Conservation (phyloP, 2,797 vertebrate species). For the Acanthopagrus latus region DNA sequence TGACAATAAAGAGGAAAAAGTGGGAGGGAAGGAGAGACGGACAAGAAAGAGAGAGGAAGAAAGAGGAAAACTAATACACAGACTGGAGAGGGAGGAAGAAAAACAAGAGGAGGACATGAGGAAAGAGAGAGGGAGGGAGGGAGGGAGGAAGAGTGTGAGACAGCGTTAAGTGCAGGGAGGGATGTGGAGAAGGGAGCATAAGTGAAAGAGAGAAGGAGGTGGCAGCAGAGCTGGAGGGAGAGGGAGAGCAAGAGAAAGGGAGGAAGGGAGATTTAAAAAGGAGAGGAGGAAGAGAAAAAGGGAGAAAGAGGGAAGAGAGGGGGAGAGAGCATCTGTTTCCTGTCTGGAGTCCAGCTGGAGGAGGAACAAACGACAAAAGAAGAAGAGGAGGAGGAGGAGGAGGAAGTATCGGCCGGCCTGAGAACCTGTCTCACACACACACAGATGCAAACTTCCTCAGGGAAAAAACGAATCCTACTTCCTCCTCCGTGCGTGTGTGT, state of each 20-base stretch:
- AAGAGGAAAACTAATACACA: not conserved
- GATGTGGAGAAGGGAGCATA: slow-evolving; percentile 1
- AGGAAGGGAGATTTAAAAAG: slow-evolving; percentile 26
- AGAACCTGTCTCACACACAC: slow-evolving; percentile 71
- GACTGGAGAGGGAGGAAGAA: not conserved
- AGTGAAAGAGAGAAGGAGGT: slow-evolving; percentile 1
- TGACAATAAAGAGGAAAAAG: not conserved
- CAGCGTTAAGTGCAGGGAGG: not conserved
- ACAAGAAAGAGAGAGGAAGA: not conserved
- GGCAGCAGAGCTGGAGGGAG: slow-evolving; percentile 1
- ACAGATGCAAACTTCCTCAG: slow-evolving; percentile 63
- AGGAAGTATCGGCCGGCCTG: slow-evolving; percentile 72
- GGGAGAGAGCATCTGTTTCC: slow-evolving; percentile 93
- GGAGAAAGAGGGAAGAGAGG: slow-evolving; percentile 84
- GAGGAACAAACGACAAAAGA: slow-evolving; percentile 82
- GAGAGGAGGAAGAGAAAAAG: slow-evolving; percentile 49
- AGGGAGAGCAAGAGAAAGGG: slow-evolving; percentile 35
- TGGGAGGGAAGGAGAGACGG: no score
- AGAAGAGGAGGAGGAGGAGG: slow-evolving; percentile 57
- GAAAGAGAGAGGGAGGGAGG: slow-evolving; percentile 13
- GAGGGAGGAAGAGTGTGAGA: slow-evolving; percentile 8
- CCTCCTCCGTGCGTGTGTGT: slow-evolving; percentile 41
- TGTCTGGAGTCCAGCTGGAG: slow-evolving; percentile 87
- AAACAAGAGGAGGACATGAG: fast-evolving
- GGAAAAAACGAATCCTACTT: slow-evolving; percentile 69